These are phyloP conservation scores for Tiliacea aurago DNA, from an alignment of 2,888 invertebrate genomes.

Conservation along the genomic window DNA sequence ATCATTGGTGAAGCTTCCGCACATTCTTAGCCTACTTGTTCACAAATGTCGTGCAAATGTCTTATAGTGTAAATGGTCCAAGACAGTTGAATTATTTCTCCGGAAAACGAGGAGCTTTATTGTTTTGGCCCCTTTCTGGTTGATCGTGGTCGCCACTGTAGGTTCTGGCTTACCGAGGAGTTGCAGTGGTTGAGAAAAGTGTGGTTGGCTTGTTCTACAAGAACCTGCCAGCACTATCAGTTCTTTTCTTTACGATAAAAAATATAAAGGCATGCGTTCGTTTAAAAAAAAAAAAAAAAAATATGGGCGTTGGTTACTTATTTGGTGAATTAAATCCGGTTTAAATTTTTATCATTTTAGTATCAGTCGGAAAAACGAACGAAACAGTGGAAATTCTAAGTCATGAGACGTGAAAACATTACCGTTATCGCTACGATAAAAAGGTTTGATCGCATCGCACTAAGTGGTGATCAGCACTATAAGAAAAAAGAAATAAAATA, in stretches of 20 bases:
- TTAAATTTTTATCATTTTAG: background rate
- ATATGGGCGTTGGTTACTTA: no score
- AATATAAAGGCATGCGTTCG: background rate
- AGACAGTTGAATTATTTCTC: background rate
- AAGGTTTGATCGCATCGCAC: background rate
- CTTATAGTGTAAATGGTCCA: background rate
- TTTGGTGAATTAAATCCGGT: background rate
- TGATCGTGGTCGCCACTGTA: background rate
- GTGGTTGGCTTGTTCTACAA: background rate
- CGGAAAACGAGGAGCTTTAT: background rate
- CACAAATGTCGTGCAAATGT: conserved; percentile 21
- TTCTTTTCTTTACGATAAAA: background rate
- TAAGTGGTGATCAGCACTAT: background rate
- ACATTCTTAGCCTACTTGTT: conserved; percentile 35
- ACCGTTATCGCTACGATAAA: background rate
- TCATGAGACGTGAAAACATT: background rate
- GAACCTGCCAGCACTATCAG: background rate
- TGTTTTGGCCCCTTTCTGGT: background rate
- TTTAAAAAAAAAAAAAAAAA: no score
- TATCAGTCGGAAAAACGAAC: background rate
- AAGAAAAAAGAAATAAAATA: no score
- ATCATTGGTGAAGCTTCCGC: conserved; percentile 36
- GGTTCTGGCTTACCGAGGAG: background rate
- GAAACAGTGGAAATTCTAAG: background rate
- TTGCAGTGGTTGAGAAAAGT: background rate